Evolutionary conservation across 2,888 invertebrate genomes (phyloP).

Genomic region (Horisme vitalbata): DNA sequence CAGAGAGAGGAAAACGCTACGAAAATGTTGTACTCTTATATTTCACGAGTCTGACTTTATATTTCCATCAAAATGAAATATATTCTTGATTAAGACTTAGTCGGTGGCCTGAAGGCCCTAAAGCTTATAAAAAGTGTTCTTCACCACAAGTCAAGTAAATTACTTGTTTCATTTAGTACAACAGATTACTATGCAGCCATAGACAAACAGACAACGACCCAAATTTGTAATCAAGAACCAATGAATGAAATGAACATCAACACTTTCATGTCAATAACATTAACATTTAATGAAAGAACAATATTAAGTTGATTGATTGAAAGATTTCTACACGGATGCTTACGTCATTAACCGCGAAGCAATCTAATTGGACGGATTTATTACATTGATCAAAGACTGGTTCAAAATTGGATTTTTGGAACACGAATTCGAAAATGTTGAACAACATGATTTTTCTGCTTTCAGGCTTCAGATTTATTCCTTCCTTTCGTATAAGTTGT

Average conservation of each 20-base stretch:
- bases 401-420: slow-evolving; percentile 11
- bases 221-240: slow-evolving; percentile 4
- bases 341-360: slow-evolving; percentile 2
- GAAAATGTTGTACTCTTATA: too few relatives aligned
- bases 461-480: too few relatives aligned
- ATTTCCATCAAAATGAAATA: too few relatives aligned
- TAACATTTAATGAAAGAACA: not conserved
- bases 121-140: too few relatives aligned
- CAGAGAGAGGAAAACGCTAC: too few relatives aligned
- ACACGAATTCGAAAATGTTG: not conserved
- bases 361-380: slow-evolving; percentile 8
- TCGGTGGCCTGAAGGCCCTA: too few relatives aligned
- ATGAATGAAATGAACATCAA: slow-evolving; percentile 7
- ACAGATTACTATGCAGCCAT: not conserved
- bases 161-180: not conserved
- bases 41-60: too few relatives aligned
- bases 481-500: too few relatives aligned
- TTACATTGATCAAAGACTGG: not conserved
- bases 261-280: slow-evolving; percentile 6
- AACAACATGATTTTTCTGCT: too few relatives aligned
- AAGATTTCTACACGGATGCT: not conserved
- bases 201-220: not conserved
- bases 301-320: not conserved
- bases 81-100: too few relatives aligned
- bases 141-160: too few relatives aligned